Evolutionary conservation across 2,797 vertebrate species (phyloP).

Genomic region (Sternotherus odoratus): DNA sequence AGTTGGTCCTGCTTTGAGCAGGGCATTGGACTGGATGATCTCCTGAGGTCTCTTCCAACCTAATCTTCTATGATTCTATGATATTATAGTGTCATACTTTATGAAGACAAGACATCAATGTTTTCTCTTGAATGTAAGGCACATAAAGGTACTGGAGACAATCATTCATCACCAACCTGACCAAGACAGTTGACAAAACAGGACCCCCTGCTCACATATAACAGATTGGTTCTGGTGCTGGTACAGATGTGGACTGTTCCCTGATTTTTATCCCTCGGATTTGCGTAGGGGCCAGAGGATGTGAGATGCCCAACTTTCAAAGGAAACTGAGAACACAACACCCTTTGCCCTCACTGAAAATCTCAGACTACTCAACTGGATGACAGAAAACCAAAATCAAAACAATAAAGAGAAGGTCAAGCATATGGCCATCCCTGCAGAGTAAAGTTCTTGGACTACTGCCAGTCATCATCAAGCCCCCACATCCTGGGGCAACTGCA

Average conservation of each 20-base stretch:
- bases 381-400: not conserved
- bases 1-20: too few species aligned
- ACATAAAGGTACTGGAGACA: not conserved
- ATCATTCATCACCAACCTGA: not conserved
- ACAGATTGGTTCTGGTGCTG: not conserved
- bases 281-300: not conserved
- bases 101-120: not conserved
- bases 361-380: not conserved
- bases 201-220: not conserved
- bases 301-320: not conserved
- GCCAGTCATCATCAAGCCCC: too few species aligned
- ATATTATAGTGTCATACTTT: not conserved
- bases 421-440: too few species aligned
- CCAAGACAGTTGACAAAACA: not conserved
- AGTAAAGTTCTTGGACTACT: not conserved
- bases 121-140: not conserved
- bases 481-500: too few species aligned
- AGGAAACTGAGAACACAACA: not conserved
- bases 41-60: too few species aligned
- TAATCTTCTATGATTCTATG: not conserved
- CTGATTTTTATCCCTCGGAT: not conserved
- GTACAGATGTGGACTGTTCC: not conserved
- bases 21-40: too few species aligned
- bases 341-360: not conserved
- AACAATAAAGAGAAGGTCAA: not conserved